Evolutionary conservation across 2,113 vertebrate genomes (phyloP).

Genomic region (Meleagris gallopavo): DNA sequence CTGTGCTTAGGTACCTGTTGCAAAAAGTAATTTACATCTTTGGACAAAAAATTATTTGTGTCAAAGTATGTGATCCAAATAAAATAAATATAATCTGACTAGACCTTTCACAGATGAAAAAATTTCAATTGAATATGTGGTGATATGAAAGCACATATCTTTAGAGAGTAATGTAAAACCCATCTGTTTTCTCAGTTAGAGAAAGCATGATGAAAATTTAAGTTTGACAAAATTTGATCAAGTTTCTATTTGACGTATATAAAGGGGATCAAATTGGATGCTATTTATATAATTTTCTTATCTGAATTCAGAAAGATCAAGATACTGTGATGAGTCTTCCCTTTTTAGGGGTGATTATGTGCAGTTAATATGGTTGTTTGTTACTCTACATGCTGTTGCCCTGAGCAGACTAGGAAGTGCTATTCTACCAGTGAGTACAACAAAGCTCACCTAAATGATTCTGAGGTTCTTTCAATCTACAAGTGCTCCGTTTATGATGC

Average conservation of each 20-base stretch:
- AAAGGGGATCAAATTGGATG: not conserved
- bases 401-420: not conserved
- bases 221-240: not conserved
- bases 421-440: conserved; percentile 15
- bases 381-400: not conserved
- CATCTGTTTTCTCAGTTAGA: not conserved
- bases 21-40: not conserved
- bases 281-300: not conserved
- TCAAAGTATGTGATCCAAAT: not conserved
- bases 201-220: not conserved
- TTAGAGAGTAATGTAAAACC: not conserved
- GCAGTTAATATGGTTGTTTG: not conserved
- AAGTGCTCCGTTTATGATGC: conserved; percentile 27
- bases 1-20: not conserved
- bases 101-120: not conserved
- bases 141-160: not conserved
- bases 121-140: not conserved
- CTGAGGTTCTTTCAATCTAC: conserved; percentile 19
- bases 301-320: not conserved
- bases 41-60: not conserved
- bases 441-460: conserved; percentile 19
- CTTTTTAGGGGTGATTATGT: not conserved
- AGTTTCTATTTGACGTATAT: not conserved
- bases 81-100: not conserved
- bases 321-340: not conserved